These are phyloP conservation scores for Alcis repandata DNA, from an alignment of 2,888 invertebrate species.

Conservation along the genomic window DNA sequence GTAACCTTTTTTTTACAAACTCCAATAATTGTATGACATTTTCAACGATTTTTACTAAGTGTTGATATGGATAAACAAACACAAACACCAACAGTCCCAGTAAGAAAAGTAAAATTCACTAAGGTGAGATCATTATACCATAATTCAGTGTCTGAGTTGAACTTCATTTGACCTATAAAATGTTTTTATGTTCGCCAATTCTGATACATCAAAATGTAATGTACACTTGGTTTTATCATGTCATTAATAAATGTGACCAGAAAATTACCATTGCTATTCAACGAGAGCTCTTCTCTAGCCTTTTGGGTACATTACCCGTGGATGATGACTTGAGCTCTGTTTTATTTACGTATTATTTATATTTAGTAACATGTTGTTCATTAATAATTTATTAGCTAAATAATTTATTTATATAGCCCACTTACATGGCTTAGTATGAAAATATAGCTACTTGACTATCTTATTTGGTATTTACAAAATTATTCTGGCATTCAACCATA, in stretches of 20 bases:
- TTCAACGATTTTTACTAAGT: neutral
- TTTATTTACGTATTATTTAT: no score
- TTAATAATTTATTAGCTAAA: no score
- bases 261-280: no score
- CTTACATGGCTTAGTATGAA: no score
- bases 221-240: neutral
- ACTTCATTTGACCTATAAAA: constrained; percentile 32
- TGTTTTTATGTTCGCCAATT: neutral
- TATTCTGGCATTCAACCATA: constrained; percentile 1
- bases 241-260: no score
- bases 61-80: constrained; percentile 30
- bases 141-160: neutral
- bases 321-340: no score
- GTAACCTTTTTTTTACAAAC: neutral
- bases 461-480: neutral
- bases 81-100: constrained; percentile 32
- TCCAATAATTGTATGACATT: neutral
- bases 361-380: no score
- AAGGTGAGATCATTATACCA: constrained; percentile 22
- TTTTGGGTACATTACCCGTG: no score
- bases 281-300: no score
- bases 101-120: constrained; percentile 30
- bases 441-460: neutral
- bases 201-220: constrained; percentile 1
- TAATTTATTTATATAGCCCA: no score